Evolutionary conservation across 2,797 vertebrate genomes (phyloP).

Genomic region (Mergus octosetaceus): DNA sequence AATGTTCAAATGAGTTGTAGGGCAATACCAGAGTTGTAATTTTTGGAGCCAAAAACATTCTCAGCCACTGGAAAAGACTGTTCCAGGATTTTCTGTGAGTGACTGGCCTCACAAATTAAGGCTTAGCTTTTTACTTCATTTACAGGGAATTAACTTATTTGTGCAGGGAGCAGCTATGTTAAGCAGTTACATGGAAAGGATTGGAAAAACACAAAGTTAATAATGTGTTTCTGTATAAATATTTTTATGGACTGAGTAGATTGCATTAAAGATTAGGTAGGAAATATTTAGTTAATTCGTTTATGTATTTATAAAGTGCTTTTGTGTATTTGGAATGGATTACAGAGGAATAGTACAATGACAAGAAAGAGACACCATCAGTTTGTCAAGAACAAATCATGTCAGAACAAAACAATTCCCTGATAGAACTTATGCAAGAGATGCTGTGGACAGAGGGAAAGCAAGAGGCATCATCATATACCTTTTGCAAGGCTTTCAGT

Average conservation of each 20-base stretch:
- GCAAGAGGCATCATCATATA: accelerated
- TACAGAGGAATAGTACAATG: not conserved
- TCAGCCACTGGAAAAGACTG: not conserved
- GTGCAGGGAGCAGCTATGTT: constrained; percentile 5
- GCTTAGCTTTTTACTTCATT: constrained; percentile 45
- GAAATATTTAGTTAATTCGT: constrained; percentile 34
- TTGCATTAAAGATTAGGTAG: constrained; percentile 38
- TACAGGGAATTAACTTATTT: constrained; percentile 43
- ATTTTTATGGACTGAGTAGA: constrained; percentile 45
- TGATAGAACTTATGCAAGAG: not conserved
- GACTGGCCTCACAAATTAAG: constrained; percentile 49
- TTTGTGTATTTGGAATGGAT: constrained; percentile 53
- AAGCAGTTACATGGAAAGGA: not conserved
- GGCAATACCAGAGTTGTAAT: not conserved
- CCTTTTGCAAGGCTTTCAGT: not conserved
- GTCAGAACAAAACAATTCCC: constrained; percentile 17
- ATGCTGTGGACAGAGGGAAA: not conserved
- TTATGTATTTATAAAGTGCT: constrained; percentile 47
- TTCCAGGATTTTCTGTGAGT: constrained; percentile 38
- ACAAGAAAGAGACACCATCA: constrained; percentile 8
- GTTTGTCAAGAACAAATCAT: constrained; percentile 6
- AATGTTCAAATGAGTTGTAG: not conserved
- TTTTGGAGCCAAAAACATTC: not conserved
- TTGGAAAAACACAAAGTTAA: constrained; percentile 14
- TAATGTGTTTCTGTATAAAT: not conserved